Conservation (phyloP, 2,113 vertebrate genomes). For the Rhinolophus ferrumequinum region DNA sequence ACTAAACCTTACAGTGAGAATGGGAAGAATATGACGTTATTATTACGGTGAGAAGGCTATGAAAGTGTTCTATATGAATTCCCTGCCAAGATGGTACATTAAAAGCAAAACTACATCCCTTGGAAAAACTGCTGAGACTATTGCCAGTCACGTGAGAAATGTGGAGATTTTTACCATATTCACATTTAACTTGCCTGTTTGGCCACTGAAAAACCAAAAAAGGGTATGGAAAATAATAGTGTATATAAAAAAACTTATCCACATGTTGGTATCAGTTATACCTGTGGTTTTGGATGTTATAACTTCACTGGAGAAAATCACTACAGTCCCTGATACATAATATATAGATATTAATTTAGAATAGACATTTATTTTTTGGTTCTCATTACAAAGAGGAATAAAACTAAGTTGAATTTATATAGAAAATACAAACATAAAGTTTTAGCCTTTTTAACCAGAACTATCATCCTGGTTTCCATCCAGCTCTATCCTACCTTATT, state of each 20-base stretch:
- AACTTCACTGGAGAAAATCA: not conserved
- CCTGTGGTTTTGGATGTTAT: not conserved
- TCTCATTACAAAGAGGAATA: not conserved
- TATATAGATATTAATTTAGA: not conserved
- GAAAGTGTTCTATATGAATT: not conserved
- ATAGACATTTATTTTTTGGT: not conserved
- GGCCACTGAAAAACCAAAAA: not conserved
- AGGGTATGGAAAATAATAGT: not conserved
- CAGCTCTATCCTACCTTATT: not conserved
- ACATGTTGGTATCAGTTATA: not conserved
- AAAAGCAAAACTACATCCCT: not conserved
- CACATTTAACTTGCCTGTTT: not conserved
- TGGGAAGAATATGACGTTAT: not conserved
- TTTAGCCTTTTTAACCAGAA: not conserved
- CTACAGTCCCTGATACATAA: not conserved
- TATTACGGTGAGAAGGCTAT: not conserved
- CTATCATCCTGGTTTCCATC: not conserved
- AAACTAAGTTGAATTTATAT: not conserved
- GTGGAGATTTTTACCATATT: not conserved
- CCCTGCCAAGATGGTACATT: not conserved
- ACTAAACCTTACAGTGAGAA: not conserved
- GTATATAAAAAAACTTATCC: not conserved
- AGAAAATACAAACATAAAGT: not conserved
- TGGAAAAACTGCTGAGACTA: not conserved
- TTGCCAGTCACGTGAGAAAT: not conserved